A percentile compares a stretch with the other conserved stretches of the same genome.
Conservation (phyloP, 2,797 vertebrate genomes). For the Octomys mimax region DNA sequence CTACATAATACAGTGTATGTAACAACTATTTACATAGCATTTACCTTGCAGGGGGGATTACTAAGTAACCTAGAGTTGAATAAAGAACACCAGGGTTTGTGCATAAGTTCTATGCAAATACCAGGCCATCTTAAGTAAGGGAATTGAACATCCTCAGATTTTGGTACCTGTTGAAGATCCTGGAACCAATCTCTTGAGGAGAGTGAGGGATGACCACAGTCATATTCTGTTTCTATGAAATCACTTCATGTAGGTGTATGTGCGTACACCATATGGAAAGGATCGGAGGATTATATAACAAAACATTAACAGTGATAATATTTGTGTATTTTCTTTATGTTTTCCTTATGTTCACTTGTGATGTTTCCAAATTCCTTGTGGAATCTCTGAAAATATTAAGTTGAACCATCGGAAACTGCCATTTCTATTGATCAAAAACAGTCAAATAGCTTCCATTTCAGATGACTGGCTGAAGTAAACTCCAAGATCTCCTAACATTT, state of each 20-base stretch:
- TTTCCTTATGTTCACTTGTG: not conserved
- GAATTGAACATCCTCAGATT: not conserved
- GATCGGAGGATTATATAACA: not conserved
- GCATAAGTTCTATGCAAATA: not conserved
- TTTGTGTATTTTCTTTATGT: not conserved
- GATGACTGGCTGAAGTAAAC: not conserved
- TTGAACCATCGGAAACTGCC: not conserved
- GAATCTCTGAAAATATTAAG: constrained; percentile 22
- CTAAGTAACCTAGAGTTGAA: not conserved
- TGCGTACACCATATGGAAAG: not conserved
- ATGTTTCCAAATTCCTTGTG: not conserved
- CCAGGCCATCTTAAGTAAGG: not conserved
- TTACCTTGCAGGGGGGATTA: not conserved
- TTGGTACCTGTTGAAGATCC: not conserved
- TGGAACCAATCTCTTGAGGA: not conserved
- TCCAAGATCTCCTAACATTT: not conserved
- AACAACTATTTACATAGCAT: not conserved
- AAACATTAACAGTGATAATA: not conserved
- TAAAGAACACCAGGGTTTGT: not conserved
- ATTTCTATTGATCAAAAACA: not conserved
- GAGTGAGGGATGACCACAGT: not conserved
- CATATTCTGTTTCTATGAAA: not conserved
- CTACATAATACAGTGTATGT: not conserved
- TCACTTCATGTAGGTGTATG: not conserved
- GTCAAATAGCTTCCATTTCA: not conserved